Percentiles rank a stretch among this genome's conserved stretches.
phyloP scores from a whole-genome alignment of 2,888 invertebrate genomes.

The Aleiodes leptofemur region DNA sequence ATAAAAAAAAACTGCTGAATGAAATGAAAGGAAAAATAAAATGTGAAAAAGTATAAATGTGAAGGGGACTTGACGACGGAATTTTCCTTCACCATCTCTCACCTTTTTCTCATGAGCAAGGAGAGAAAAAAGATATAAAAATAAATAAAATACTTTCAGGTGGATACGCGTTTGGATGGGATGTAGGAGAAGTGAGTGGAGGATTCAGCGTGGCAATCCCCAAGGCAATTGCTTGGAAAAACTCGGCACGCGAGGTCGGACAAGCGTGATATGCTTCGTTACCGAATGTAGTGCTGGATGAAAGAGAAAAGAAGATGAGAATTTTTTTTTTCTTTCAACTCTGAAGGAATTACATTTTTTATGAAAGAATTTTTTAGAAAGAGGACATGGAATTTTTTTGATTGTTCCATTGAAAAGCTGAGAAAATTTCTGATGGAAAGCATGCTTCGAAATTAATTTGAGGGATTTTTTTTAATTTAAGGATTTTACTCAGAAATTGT shows the following conservation, averaged over 20 bases:
- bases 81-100: conserved; percentile 28
- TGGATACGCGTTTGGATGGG: background rate
- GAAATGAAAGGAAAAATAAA: background rate
- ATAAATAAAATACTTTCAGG: no score
- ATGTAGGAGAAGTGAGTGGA: conserved; percentile 27
- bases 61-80: conserved; percentile 28
- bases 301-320: background rate
- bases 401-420: no score
- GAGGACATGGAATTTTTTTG: no score
- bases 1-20: conserved; percentile 4
- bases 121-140: background rate
- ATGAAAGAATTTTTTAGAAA: no score
- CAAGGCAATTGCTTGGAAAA: conserved; percentile 58
- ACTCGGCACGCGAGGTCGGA: conserved; percentile 50
- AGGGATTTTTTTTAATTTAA: no score
- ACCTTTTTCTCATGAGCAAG: background rate
- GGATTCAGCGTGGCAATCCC: conserved; percentile 52
- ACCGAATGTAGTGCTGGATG: background rate
- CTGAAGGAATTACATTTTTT: background rate
- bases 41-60: conserved; percentile 10
- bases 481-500: no score
- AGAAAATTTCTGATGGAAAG: no score
- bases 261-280: conserved; percentile 30
- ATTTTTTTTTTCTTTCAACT: background rate
- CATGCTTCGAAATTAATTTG: no score